Evolutionary conservation across 1,140 invertebrate species (phyloP).

Genomic region (Cephus cinctus): DNA sequence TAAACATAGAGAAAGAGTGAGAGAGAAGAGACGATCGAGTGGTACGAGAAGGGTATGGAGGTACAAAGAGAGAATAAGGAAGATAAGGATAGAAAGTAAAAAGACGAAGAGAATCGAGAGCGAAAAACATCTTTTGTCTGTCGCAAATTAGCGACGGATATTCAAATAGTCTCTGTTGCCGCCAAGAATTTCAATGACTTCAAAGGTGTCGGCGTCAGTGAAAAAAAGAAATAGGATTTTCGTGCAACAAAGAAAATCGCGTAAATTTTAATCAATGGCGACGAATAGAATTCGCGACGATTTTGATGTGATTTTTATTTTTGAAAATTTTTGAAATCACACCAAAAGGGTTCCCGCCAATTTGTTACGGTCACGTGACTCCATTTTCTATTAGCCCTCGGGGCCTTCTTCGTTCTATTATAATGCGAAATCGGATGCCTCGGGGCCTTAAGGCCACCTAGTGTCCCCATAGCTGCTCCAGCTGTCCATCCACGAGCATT

Average conservation of each 20-base stretch:
- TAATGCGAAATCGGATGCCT: slow-evolving; percentile 46
- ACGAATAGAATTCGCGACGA: slow-evolving; percentile 37
- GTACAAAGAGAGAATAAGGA: slow-evolving; percentile 16
- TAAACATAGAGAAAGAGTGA: slow-evolving; percentile 21
- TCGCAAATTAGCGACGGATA: slow-evolving; percentile 38
- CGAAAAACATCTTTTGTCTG: slow-evolving; percentile 50
- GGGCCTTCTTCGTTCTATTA: slow-evolving; percentile 43
- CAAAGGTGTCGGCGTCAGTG: no score
- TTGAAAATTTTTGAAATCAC: no score
- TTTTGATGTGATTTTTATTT: no score
- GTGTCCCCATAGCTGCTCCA: slow-evolving; percentile 29
- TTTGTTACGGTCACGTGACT: no score
- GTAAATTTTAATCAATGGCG: no score
- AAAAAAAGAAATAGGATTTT: no score
- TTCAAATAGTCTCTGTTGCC: slow-evolving; percentile 33
- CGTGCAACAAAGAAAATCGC: no score
- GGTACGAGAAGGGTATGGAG: neutral
- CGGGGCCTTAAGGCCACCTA: slow-evolving; percentile 29
- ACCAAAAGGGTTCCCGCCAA: no score
- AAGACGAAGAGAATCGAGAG: slow-evolving; percentile 17
- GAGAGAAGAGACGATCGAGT: slow-evolving; percentile 13
- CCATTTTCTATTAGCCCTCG: slow-evolving; percentile 42
- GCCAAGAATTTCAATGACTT: slow-evolving; percentile 33
- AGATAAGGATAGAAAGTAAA: slow-evolving; percentile 11
- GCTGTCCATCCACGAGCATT: slow-evolving; percentile 41